phyloP scores from a whole-genome alignment of 2,888 invertebrate species.

The Epinotia nisella region DNA sequence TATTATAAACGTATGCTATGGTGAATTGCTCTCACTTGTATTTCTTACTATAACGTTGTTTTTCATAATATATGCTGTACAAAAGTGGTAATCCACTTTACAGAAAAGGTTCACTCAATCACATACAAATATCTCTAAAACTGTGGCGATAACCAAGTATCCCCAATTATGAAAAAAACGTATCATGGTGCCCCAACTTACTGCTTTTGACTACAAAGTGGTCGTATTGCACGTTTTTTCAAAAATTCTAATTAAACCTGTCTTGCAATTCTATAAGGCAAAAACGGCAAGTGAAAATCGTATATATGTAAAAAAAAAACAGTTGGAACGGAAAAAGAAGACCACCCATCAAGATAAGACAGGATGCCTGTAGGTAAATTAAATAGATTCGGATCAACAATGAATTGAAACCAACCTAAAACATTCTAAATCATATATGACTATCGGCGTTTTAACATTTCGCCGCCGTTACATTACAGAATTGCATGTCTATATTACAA shows the following conservation, averaged over 20 bases:
- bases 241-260: background rate
- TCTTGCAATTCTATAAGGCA: background rate
- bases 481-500: background rate
- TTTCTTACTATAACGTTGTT: too few species aligned
- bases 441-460: background rate
- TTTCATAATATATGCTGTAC: too few species aligned
- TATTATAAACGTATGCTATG: too few species aligned
- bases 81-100: too few species aligned
- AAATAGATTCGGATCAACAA: background rate
- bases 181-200: background rate
- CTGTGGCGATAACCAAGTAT: background rate
- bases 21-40: too few species aligned
- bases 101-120: too few species aligned
- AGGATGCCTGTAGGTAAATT: background rate
- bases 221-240: slow-evolving; percentile 1
- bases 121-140: background rate
- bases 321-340: too few species aligned
- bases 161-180: background rate
- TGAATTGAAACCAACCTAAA: too few species aligned
- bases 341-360: too few species aligned
- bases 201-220: background rate
- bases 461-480: background rate
- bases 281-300: background rate
- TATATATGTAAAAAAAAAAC: background rate
- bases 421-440: too few species aligned